phyloP scores from a whole-genome alignment of 2,113 vertebrate genomes.

The Procavia capensis region DNA sequence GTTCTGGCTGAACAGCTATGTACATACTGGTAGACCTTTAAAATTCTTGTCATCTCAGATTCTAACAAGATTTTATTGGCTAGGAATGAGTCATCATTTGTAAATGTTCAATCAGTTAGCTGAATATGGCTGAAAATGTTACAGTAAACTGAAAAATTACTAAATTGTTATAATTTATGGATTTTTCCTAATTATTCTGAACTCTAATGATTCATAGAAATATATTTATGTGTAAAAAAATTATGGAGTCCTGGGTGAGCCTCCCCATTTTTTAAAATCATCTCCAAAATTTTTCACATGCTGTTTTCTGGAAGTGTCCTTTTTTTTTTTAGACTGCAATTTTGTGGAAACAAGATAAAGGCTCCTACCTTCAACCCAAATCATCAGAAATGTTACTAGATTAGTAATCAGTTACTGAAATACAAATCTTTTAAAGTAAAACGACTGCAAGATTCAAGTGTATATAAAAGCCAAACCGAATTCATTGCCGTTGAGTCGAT shows the following conservation, averaged over 20 bases:
- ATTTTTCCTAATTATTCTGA: background rate
- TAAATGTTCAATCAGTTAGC: background rate
- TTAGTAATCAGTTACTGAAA: constrained; percentile 10
- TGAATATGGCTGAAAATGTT: background rate
- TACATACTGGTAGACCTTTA: background rate
- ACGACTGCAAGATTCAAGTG: background rate
- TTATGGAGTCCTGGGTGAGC: background rate
- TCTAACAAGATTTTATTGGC: background rate
- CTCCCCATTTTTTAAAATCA: background rate
- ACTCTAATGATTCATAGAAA: background rate
- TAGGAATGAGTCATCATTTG: background rate
- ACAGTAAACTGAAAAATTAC: background rate
- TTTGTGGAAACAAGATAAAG: background rate
- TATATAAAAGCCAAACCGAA: too few species aligned
- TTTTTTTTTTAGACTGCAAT: background rate
- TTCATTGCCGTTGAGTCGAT: too few species aligned
- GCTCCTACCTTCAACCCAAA: background rate
- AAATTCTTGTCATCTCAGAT: background rate
- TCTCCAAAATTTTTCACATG: background rate
- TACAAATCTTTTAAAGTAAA: background rate
- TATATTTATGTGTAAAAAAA: background rate
- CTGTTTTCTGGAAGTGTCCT: background rate
- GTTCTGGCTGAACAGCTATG: background rate
- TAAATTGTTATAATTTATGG: background rate
- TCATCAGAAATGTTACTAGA: background rate